These are phyloP conservation scores for Ctenochaetus hawaiiensis DNA, from an alignment of 2,797 vertebrate genomes.

Conservation along the genomic window DNA sequence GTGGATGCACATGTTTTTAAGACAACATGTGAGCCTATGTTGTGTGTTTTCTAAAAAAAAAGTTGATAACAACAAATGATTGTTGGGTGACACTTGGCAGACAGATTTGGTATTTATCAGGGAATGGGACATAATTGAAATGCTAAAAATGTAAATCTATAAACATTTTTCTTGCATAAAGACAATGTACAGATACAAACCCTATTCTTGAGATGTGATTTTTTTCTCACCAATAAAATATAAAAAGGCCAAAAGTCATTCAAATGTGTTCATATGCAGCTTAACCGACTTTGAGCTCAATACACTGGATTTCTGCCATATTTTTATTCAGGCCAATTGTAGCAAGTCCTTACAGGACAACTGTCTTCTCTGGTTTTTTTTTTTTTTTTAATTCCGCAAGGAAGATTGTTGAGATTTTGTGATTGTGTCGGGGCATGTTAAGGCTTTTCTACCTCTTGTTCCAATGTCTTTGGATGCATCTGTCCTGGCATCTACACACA, in stretches of 20 bases:
- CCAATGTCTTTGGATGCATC: slow-evolving; percentile 38
- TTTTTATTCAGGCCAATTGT: slow-evolving; percentile 41
- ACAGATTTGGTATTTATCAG: background rate
- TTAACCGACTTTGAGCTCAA: slow-evolving; percentile 22
- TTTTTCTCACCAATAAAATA: background rate
- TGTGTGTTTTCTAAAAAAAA: background rate
- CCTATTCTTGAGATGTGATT: background rate
- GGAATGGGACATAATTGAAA: background rate
- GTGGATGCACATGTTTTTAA: background rate
- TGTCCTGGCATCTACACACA: slow-evolving; percentile 31
- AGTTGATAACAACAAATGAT: background rate
- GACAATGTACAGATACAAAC: background rate
- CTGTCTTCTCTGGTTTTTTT: slow-evolving; percentile 39
- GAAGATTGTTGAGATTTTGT: slow-evolving; percentile 80
- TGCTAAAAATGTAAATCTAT: background rate
- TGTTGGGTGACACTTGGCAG: background rate
- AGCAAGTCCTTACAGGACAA: slow-evolving; percentile 78
- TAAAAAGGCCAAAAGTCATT: background rate
- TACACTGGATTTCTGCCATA: slow-evolving; percentile 11
- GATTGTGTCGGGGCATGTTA: slow-evolving; percentile 78
- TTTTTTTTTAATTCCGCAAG: slow-evolving; percentile 64
- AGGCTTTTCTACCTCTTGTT: slow-evolving; percentile 54
- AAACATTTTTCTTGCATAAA: background rate
- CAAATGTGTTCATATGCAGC: background rate
- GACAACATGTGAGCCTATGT: background rate